Conservation (phyloP, 2,113 vertebrate genomes). For the Atrichornis clamosus region DNA sequence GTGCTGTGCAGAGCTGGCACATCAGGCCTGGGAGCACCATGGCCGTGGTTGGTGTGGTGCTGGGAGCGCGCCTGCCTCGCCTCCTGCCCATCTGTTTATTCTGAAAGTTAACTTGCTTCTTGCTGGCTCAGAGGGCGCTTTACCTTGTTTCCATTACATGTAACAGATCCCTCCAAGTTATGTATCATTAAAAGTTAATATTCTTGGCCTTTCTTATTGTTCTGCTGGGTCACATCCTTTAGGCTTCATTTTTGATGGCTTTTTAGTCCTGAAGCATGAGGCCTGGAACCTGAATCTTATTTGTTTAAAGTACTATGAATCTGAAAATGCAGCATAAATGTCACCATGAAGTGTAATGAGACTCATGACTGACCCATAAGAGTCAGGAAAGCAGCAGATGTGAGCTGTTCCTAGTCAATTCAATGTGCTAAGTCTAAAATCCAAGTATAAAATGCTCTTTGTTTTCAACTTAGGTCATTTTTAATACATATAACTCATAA, state of each 20-base stretch:
- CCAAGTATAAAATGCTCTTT: not conserved
- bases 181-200: not conserved
- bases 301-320: not conserved
- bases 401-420: not conserved
- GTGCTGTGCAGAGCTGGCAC: not conserved
- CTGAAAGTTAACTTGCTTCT: not conserved
- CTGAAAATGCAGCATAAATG: not conserved
- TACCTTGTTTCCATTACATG: not conserved
- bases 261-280: not conserved
- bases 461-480: not conserved
- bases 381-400: not conserved
- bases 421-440: not conserved
- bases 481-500: not conserved
- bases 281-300: not conserved
- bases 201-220: not conserved
- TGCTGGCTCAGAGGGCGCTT: not conserved
- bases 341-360: not conserved
- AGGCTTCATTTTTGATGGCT: not conserved
- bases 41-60: accelerated
- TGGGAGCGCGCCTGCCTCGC: accelerated
- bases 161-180: not conserved
- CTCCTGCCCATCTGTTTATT: accelerated
- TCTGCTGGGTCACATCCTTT: not conserved
- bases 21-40: accelerated
- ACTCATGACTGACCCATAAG: not conserved